A percentile compares a stretch with the other conserved stretches of the same genome.
Conservation (phyloP, 2,888 invertebrate species). For the Metallyticus violacea region DNA sequence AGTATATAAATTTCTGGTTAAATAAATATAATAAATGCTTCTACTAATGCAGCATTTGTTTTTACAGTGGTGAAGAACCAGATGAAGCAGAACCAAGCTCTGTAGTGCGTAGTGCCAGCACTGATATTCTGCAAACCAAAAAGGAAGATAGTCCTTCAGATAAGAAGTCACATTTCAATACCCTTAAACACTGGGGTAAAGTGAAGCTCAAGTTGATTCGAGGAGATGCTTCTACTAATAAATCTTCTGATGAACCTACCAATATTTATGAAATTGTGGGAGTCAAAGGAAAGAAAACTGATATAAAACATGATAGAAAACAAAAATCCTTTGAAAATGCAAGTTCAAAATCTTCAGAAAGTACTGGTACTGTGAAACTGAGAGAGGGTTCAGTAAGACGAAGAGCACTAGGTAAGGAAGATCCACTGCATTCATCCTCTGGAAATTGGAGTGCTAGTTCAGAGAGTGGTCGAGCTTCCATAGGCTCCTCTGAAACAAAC, state of each 20-base stretch:
- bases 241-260: constrained; percentile 51
- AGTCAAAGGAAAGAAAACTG: constrained; percentile 43
- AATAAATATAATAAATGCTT: constrained; percentile 36
- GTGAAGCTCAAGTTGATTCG: constrained; percentile 70
- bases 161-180: constrained; percentile 72
- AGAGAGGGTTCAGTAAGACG: constrained; percentile 71
- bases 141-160: constrained; percentile 61
- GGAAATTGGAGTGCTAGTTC: constrained; percentile 96
- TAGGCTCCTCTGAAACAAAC: constrained; percentile 57
- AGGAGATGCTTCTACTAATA: constrained; percentile 47
- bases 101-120: constrained; percentile 51
- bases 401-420: constrained; percentile 60
- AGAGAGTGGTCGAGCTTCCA: constrained; percentile 80
- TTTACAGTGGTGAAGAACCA: constrained; percentile 5
- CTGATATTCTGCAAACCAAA: constrained; percentile 66
- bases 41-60: background rate
- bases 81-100: constrained; percentile 13
- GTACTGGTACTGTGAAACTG: constrained; percentile 68
- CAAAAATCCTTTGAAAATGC: constrained; percentile 33
- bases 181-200: constrained; percentile 81
- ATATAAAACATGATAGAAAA: constrained; percentile 14
- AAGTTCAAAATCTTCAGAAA: constrained; percentile 52
- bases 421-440: constrained; percentile 78
- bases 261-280: constrained; percentile 66
- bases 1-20: too few species aligned